phyloP scores from a whole-genome alignment of 2,888 invertebrate genomes.

The Colletes collaris region DNA sequence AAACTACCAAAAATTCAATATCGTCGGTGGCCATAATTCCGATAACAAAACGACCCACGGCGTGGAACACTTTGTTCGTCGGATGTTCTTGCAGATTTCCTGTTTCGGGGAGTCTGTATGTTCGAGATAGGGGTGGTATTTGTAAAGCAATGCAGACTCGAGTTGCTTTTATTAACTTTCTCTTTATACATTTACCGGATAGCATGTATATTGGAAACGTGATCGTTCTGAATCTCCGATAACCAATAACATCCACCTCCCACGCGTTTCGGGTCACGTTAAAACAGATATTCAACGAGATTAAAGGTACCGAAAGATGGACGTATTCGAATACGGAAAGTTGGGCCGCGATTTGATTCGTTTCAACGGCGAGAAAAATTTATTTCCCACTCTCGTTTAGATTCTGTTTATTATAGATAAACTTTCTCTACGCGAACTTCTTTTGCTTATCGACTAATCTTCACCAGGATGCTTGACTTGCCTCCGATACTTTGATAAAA shows the following conservation, averaged over 20 bases:
- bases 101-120: neutral
- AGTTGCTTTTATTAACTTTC: slow-evolving; percentile 29
- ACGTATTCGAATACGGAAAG: neutral
- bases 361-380: too few relatives aligned
- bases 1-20: slow-evolving; percentile 2
- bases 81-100: neutral
- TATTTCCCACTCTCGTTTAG: too few relatives aligned
- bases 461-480: too few relatives aligned
- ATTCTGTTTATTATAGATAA: too few relatives aligned
- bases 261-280: slow-evolving; percentile 30
- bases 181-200: slow-evolving; percentile 32
- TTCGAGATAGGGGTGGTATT: slow-evolving; percentile 25
- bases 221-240: slow-evolving; percentile 50
- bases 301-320: neutral
- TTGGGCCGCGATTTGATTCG: neutral
- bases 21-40: neutral
- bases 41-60: neutral
- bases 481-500: too few relatives aligned
- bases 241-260: slow-evolving; percentile 40
- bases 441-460: too few relatives aligned
- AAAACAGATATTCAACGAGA: slow-evolving; percentile 33
- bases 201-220: slow-evolving; percentile 43
- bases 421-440: too few relatives aligned
- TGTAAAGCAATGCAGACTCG: slow-evolving; percentile 28
- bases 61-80: slow-evolving; percentile 9